Conservation (phyloP, 2,888 invertebrate species). For the Eretmocerus hayati region DNA sequence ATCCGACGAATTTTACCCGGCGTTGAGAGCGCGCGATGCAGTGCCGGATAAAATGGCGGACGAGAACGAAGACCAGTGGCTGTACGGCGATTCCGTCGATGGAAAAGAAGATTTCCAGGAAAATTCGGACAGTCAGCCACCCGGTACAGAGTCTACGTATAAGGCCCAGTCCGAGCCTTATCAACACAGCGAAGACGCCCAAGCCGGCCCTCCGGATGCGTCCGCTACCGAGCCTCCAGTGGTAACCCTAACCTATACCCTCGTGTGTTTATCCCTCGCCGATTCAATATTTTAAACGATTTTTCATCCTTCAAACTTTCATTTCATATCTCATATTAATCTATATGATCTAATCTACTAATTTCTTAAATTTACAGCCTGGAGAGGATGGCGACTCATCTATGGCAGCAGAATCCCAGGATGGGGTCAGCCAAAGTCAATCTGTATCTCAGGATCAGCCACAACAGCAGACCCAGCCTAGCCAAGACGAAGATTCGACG, state of each 20-base stretch:
- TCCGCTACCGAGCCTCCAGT: conserved; percentile 19
- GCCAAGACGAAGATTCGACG: conserved; percentile 17
- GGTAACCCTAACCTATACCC: conserved; percentile 38
- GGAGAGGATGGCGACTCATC: conserved; percentile 4
- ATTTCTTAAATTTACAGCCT: conserved; percentile 3
- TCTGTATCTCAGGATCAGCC: conserved; percentile 4
- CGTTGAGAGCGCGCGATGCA: too few relatives aligned
- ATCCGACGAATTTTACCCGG: too few relatives aligned
- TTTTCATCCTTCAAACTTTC: not conserved
- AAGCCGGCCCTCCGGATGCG: not conserved
- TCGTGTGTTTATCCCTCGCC: conserved; percentile 9
- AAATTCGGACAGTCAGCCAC: conserved; percentile 30
- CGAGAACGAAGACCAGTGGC: conserved; percentile 81
- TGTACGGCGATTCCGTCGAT: conserved; percentile 72
- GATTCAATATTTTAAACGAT: not conserved
- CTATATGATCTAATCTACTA: not conserved
- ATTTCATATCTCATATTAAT: not conserved
- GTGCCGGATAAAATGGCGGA: conserved; percentile 54
- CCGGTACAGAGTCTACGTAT: conserved; percentile 35
- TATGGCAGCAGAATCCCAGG: conserved; percentile 5
- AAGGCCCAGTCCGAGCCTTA: conserved; percentile 31
- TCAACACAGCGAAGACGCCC: conserved; percentile 22
- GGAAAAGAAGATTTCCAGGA: conserved; percentile 40
- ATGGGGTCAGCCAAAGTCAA: conserved; percentile 9
- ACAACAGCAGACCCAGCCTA: not conserved